Conservation (phyloP, 2,888 invertebrate species). For the Hymenopus coronatus region DNA sequence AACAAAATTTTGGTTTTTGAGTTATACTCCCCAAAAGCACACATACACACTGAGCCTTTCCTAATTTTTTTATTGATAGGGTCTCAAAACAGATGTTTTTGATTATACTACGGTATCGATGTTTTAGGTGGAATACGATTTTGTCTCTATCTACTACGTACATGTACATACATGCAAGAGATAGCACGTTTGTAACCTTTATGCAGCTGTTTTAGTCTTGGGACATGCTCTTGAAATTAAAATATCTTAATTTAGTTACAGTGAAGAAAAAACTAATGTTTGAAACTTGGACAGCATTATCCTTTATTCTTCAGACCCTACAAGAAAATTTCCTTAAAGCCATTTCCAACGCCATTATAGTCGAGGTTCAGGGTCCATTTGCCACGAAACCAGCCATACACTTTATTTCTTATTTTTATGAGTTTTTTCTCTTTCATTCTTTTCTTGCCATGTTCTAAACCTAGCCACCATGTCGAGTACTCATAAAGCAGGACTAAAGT, state of each 20-base stretch:
- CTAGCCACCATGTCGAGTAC: neutral
- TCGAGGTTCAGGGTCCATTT: neutral
- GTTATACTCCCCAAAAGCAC: too few relatives aligned
- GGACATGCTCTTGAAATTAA: neutral
- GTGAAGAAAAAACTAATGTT: neutral
- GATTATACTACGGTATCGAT: too few relatives aligned
- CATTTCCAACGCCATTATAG: neutral
- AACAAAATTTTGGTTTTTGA: too few relatives aligned
- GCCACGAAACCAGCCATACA: neutral
- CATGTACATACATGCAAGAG: too few relatives aligned
- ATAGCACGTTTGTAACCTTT: neutral
- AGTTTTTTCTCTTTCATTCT: neutral
- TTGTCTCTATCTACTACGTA: too few relatives aligned
- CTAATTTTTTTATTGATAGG: too few relatives aligned
- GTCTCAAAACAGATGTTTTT: too few relatives aligned
- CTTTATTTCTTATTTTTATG: constrained; percentile 11
- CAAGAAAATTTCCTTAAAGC: neutral
- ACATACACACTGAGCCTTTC: too few relatives aligned
- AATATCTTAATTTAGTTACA: neutral
- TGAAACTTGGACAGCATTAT: neutral
- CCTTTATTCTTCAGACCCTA: neutral
- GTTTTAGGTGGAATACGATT: too few relatives aligned
- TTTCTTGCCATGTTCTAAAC: neutral
- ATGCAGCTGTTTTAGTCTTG: neutral
- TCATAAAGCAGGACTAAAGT: neutral